Percentiles rank a stretch among this genome's conserved stretches.
Evolutionary conservation across 2,113 vertebrate genomes (phyloP).

Genomic region (Erythrocebus patas): DNA sequence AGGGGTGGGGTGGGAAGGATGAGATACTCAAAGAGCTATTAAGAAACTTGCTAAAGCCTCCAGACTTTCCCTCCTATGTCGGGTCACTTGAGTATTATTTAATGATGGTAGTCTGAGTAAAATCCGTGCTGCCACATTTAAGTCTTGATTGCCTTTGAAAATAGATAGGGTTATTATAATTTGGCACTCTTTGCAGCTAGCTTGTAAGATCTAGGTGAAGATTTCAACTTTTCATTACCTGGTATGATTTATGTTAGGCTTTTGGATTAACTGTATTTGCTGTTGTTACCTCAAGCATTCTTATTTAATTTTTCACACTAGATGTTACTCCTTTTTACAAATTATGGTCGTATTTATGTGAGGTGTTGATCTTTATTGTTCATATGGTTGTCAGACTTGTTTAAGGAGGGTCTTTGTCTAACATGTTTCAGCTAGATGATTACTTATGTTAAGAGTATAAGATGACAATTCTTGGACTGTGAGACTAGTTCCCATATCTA

Average conservation of each 20-base stretch:
- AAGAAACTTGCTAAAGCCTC: background rate
- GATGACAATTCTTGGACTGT: background rate
- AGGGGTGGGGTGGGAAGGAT: background rate
- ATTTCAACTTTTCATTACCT: background rate
- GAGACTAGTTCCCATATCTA: background rate
- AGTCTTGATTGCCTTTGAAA: background rate
- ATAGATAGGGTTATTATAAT: background rate
- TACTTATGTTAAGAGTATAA: background rate
- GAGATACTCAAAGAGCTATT: background rate
- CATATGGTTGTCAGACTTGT: background rate
- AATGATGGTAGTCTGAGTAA: background rate
- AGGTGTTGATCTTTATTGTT: background rate
- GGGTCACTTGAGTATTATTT: background rate
- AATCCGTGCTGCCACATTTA: background rate
- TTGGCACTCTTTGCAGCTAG: background rate
- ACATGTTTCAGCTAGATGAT: background rate
- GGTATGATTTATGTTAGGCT: background rate
- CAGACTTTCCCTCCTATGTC: background rate
- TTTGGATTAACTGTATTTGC: background rate
- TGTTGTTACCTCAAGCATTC: background rate
- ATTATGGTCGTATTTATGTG: background rate
- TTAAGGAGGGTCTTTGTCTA: background rate
- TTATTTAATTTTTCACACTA: conserved; percentile 22
- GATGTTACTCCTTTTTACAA: background rate
- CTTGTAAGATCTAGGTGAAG: background rate